Base-by-base conservation (phyloP, 2,888 invertebrate genomes). In the Monoplex corrugatus region DNA sequence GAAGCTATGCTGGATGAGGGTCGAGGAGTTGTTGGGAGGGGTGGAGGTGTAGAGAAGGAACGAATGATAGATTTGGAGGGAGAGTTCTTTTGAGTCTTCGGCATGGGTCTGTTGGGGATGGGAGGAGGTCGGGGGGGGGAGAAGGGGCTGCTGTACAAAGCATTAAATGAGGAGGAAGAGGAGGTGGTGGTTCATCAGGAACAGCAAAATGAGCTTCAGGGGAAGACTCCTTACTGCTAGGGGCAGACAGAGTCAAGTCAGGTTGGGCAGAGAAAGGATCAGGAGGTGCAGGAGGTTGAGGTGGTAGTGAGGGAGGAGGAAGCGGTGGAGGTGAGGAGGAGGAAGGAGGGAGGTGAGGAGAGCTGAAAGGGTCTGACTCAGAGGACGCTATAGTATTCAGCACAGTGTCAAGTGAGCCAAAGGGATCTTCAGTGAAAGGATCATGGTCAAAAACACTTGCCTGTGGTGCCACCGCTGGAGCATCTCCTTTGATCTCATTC, bases 151-250 rank as follows among this genome's bases (percentile, higher is more conserved):
- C 32, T 32, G 85, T 23, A 32, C 83, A 23, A 40, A 87, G n/a
- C 40, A 35, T 85, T 72, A 90, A 57, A 43, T 89, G 86, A n/a
- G 85, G 19, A 45, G 92, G 94, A 23, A 93, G 91, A 32, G 93
- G 93, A 28, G 93, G 93, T 40, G 94, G 94, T 43, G 94, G 93
- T 43, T 93, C 94, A 68, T 92, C 92, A 40, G 93, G 91, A 38
- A 88, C 40, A 23, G 43, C 88, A 88, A 88, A 88, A 50, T 44
- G 82, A 35, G 57, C 32, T 32, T 88, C 87, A 32, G 78, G 68
- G n/a, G 63, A 50, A 23, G 63, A 63, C 40, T 80, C 83, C 63
- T 87, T 44, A 84, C 50, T 88, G 86, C 44, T 63, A 19, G 82
- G 32, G 89, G 91, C 35, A 87, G 88, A 85, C 83, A 87, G n/a